These are phyloP conservation scores for Bombus waltoni DNA, from an alignment of 1,140 invertebrate genomes.

Conservation along the genomic window DNA sequence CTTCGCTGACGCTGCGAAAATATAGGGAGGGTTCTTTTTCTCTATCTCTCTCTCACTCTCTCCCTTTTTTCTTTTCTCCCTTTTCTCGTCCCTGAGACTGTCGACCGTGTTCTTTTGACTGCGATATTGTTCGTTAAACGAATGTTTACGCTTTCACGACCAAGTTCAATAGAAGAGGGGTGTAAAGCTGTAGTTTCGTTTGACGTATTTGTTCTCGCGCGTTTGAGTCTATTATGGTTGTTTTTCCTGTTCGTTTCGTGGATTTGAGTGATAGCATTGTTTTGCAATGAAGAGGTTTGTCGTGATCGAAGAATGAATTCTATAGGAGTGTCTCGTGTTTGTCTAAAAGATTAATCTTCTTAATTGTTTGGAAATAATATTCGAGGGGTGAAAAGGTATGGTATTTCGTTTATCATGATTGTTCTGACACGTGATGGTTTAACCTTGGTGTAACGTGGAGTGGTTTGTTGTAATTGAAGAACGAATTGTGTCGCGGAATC, in stretches of 20 bases:
- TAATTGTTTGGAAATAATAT: neutral
- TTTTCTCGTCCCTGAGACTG: neutral
- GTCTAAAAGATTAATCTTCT: neutral
- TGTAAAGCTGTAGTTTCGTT: neutral
- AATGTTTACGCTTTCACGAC: neutral
- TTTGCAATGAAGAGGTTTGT: neutral
- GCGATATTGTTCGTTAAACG: neutral
- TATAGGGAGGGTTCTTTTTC: neutral
- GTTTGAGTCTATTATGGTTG: neutral
- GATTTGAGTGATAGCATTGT: neutral
- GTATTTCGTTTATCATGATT: too few relatives aligned
- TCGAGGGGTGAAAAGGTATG: neutral
- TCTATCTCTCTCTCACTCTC: neutral
- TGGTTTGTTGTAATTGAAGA: too few relatives aligned
- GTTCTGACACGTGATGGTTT: too few relatives aligned
- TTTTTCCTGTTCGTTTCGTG: neutral
- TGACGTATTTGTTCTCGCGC: too few relatives aligned
- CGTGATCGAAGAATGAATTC: too few relatives aligned
- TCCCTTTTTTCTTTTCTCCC: neutral
- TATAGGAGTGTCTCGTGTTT: too few relatives aligned
- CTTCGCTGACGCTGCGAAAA: neutral
- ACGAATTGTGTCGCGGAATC: too few relatives aligned
- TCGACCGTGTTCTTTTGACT: neutral
- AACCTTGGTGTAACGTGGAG: too few relatives aligned
- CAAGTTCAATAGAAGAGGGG: neutral